Conservation (phyloP, 2,888 invertebrate species). For the Hypsopygia costalis region DNA sequence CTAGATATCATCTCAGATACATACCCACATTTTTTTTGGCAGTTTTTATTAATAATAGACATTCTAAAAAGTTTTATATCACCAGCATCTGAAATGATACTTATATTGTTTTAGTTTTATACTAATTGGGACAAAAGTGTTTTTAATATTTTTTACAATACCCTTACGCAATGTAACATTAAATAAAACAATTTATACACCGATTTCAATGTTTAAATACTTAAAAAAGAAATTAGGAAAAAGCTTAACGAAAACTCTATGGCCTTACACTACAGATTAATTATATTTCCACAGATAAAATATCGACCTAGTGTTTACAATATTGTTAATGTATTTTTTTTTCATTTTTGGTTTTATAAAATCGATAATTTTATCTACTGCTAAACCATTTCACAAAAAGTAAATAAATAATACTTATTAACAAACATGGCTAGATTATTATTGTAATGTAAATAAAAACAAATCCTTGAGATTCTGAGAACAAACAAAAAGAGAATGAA, state of each 20-base stretch:
- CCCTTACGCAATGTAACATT: conserved; percentile 5
- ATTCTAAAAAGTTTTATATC: too few species aligned
- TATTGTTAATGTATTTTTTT: neutral
- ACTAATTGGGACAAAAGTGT: too few species aligned
- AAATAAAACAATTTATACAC: conserved; percentile 16
- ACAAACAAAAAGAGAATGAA: conserved; percentile 7
- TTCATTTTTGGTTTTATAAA: neutral
- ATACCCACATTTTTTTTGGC: too few species aligned
- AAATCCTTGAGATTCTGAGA: conserved; percentile 1
- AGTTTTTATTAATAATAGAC: too few species aligned
- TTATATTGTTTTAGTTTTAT: too few species aligned
- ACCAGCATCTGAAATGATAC: too few species aligned
- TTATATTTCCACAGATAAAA: conserved; percentile 9
- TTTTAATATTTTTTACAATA: too few species aligned
- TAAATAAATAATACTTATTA: neutral
- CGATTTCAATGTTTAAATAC: conserved; percentile 23
- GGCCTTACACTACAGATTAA: neutral
- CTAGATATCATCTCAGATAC: too few species aligned
- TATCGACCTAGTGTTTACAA: neutral
- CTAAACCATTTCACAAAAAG: neutral
- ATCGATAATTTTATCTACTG: neutral
- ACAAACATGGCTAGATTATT: neutral
- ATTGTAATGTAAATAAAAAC: neutral
- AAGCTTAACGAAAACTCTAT: conserved; percentile 6
- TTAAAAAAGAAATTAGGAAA: conserved; percentile 10